These are phyloP conservation scores for Alitta virens DNA, from an alignment of 2,888 invertebrate genomes.

Conservation along the genomic window DNA sequence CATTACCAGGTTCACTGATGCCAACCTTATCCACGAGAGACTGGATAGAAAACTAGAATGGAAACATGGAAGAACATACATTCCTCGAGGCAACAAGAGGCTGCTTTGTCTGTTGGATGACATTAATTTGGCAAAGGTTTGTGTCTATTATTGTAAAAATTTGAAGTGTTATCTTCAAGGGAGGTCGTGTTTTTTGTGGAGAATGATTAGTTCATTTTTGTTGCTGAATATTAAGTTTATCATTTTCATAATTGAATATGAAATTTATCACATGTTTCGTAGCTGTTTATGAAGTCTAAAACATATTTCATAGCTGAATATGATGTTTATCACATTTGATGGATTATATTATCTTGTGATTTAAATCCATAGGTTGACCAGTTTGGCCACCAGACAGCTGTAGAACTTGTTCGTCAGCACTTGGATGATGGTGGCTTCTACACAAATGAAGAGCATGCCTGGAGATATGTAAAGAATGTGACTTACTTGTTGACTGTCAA, in stretches of 20 bases:
- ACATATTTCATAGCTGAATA: no score
- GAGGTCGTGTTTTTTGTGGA: no score
- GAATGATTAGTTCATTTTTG: no score
- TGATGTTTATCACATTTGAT: no score
- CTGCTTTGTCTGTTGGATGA: conserved; percentile 55
- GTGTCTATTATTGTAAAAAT: no score
- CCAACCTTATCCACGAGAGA: conserved; percentile 48
- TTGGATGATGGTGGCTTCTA: conserved; percentile 56
- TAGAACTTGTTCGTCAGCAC: conserved; percentile 54
- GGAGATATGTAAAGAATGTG: conserved; percentile 54
- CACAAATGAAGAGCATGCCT: conserved; percentile 43
- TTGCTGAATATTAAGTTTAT: no score
- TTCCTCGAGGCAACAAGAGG: conserved; percentile 54
- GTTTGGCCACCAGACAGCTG: conserved; percentile 51
- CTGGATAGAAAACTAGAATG: conserved; percentile 53
- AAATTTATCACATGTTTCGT: no score
- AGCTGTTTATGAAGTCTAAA: no score
- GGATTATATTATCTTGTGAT: no score
- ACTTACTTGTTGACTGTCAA: conserved; percentile 54
- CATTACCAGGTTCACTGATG: conserved; percentile 49
- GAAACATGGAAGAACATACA: conserved; percentile 56
- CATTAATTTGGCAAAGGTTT: conserved; percentile 53
- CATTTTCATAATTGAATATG: no score
- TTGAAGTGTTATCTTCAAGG: no score
- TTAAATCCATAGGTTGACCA: conserved; percentile 52